phyloP scores from a whole-genome alignment of 2,113 vertebrate species.

The Atrichornis clamosus region DNA sequence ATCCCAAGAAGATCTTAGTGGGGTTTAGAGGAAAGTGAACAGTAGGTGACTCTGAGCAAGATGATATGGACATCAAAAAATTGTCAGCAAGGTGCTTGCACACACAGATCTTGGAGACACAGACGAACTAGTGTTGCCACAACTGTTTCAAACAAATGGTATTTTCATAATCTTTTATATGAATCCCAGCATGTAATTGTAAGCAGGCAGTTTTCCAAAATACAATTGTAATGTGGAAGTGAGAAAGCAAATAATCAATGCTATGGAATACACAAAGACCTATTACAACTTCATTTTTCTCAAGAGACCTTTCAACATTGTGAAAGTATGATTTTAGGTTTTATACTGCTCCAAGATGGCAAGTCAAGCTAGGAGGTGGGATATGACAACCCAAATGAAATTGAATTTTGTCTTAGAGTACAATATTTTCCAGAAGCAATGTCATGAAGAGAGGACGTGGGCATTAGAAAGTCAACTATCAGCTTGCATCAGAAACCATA shows the following conservation, averaged over 20 bases:
- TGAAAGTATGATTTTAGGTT: neutral
- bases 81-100: neutral
- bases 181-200: neutral
- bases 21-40: neutral
- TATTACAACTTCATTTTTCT: neutral
- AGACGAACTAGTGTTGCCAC: neutral
- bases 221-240: neutral
- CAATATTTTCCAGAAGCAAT: neutral
- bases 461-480: neutral
- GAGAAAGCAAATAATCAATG: neutral
- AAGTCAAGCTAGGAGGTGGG: neutral
- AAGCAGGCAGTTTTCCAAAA: neutral
- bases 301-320: neutral
- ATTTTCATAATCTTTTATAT: neutral
- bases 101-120: neutral
- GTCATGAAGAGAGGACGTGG: neutral
- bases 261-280: neutral
- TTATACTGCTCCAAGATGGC: neutral
- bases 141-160: neutral
- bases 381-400: neutral
- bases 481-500: neutral
- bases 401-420: neutral
- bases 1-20: neutral
- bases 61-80: neutral
- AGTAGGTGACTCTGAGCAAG: neutral